Percentiles rank a stretch among this genome's conserved stretches.
These are phyloP conservation scores for Hydrolagus colliei DNA, from an alignment of 2,797 vertebrate species.

Conservation along the genomic window DNA sequence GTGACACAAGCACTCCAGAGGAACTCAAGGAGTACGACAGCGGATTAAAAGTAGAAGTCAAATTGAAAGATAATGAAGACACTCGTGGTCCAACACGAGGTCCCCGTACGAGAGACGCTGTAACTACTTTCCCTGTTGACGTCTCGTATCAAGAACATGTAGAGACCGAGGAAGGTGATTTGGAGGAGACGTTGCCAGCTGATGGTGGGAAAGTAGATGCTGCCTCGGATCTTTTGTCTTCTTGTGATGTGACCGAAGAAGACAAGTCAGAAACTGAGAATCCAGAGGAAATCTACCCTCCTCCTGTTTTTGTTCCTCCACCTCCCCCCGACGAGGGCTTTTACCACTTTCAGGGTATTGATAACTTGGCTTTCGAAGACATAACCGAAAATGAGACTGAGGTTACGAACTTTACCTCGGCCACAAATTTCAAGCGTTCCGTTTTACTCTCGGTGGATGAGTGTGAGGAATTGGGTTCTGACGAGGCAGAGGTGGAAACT, in stretches of 20 bases:
- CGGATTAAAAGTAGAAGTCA: slow-evolving; percentile 77
- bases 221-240: slow-evolving; percentile 75
- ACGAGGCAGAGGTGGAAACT: slow-evolving; percentile 71
- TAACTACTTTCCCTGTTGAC: neutral
- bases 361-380: slow-evolving; percentile 92
- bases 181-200: slow-evolving; percentile 47
- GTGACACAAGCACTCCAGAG: slow-evolving; percentile 95
- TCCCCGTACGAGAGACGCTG: slow-evolving; percentile 56
- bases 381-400: slow-evolving; percentile 69
- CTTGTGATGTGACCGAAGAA: slow-evolving; percentile 87
- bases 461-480: slow-evolving; percentile 88
- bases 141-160: slow-evolving; percentile 55
- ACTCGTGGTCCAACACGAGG: slow-evolving; percentile 76
- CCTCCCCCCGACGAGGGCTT: slow-evolving; percentile 52
- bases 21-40: slow-evolving; percentile 87
- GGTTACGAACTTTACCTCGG: slow-evolving; percentile 60
- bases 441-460: slow-evolving; percentile 93
- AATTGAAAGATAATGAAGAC: slow-evolving; percentile 73
- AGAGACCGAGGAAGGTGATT: slow-evolving; percentile 49
- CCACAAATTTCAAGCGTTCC: slow-evolving; percentile 78
- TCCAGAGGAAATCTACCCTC: slow-evolving; percentile 47
- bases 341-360: slow-evolving; percentile 80
- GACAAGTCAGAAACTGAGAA: slow-evolving; percentile 89
- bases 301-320: slow-evolving; percentile 11
- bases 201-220: slow-evolving; percentile 54